These are phyloP conservation scores for Pachymerium ferrugineum DNA, from an alignment of 2,888 invertebrate genomes.

Conservation along the genomic window DNA sequence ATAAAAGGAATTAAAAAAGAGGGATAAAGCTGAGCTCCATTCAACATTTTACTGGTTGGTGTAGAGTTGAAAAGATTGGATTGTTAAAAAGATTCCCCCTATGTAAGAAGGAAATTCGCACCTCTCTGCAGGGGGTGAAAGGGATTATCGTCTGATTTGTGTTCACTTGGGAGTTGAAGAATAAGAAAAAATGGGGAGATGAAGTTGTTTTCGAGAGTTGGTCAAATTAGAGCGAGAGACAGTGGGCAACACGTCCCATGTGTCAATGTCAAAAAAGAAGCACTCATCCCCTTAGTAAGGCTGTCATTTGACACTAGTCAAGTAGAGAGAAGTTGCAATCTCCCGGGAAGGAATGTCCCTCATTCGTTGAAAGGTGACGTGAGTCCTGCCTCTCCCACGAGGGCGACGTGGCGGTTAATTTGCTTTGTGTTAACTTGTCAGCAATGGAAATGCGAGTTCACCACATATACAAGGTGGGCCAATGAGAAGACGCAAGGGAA, in stretches of 20 bases:
- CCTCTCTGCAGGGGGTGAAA: slow-evolving; percentile 1
- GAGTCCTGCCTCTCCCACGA: slow-evolving; percentile 12
- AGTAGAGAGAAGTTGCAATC: background rate
- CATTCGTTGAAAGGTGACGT: slow-evolving; percentile 15
- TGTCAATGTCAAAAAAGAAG: background rate
- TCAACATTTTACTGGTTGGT: background rate
- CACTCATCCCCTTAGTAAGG: background rate
- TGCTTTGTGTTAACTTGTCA: slow-evolving; percentile 27
- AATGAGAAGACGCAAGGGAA: background rate
- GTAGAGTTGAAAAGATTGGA: background rate
- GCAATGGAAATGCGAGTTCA: too few relatives aligned
- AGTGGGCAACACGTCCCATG: slow-evolving; percentile 5
- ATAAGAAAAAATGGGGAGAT: too few relatives aligned
- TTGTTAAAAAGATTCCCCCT: slow-evolving; percentile 4
- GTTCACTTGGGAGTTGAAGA: too few relatives aligned
- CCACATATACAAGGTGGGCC: slow-evolving; percentile 5
- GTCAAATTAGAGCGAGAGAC: background rate
- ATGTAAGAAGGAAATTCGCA: background rate
- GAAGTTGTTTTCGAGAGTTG: background rate
- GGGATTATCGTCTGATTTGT: slow-evolving; percentile 16
- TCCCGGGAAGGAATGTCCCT: slow-evolving; percentile 8
- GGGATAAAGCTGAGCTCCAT: background rate
- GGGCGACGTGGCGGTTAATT: slow-evolving; percentile 23
- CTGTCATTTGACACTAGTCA: slow-evolving; percentile 2
- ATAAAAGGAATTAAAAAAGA: slow-evolving; percentile 20